Evolutionary conservation across 2,113 vertebrate genomes (phyloP), one percentile per base, ranked within the genome.

Genomic region (Tragelaphus buxtoni): DNA sequence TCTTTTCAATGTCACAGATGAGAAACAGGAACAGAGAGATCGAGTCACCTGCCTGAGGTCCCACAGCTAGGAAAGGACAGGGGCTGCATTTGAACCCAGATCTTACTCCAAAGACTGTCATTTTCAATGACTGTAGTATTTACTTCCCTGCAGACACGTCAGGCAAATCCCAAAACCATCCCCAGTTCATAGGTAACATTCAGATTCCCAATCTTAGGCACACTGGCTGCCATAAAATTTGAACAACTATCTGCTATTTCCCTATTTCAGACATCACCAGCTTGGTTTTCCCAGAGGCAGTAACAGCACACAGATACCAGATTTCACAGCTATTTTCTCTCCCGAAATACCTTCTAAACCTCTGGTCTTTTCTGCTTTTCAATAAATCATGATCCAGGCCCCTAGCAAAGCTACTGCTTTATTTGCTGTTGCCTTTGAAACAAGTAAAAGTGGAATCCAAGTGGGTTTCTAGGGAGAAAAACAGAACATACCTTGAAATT

Each of bases 401-500:
- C 9, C 45, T 26, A 45, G 30, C 51, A 49, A 77, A 42, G 24
- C 14, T 18, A 8, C 5, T 16, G 2, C 72, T 45, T 77, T 45
- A 12, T 82, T 90, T 51, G 28, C 28, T 56, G 26, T 20, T n/a
- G 76, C 55, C 94, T 97, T 88, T 74, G 28, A 85, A 89, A 85
- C 60, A 35, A 61, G 93, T 35, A n/a, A 80, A 74, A 51, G 47
- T 45, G 2, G 17, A 85, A 74, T 56, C 35, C 18, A 49, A 88
- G 76, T 16, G 65, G 45, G 26, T 35, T 86, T 76, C 87, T 13
- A 14, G 49, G 58, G 9, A 92, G 22, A 74, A 85, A 93, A 45
- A n/a, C 24, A 84, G 47, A 88, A 45, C 1, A 56, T 3, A 20
- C 76, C 88, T 88, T 51, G 51, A 93, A 42, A 90, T 56, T 60